Base-by-base conservation (phyloP, 2,113 vertebrate species). In the Triplophysa rosa region DNA sequence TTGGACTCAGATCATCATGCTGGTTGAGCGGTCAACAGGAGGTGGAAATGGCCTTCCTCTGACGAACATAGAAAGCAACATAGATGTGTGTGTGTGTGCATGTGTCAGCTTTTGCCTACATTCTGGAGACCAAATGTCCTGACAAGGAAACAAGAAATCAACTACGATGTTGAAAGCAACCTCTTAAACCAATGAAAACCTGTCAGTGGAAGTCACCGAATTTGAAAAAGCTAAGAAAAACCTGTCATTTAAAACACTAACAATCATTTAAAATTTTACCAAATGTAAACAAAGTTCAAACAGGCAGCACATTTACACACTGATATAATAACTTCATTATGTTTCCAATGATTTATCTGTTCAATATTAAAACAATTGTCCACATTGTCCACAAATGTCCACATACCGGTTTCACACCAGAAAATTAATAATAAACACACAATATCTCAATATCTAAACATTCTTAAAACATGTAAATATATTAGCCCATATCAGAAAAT, bases 1-100 rank as follows among this genome's bases (percentile, higher is more conserved):
- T 92, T 89, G 83, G 87, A 85, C 85, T 86, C 74, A 89, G 90
- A 93, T 90, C 90, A 88, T 90, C 86, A 86, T 83, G 84, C 89
- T 86, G 87, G 86, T 88, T 82, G 13, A 80, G 80, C 77, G 80
- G 89, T 86, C 84, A 65, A 70, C 76, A 86, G 88, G 89, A 89
- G 90, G 88, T 72, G 75, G 81, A 88, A 84, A 83, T 45, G 29
- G 23, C 72, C 67, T 76, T 67, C 61, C 42, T 77, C 65, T 67
- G 47, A 71, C 40, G 56, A 69, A 71, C 26, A 26, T 37, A 59
- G 14, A 58, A 26, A 67, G 37, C 68, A 66, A 71, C 73, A 81
- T 68, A 72, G 81, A 82, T 47, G n/a, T 23, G n/a, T 24, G 65
- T 67, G 19, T 67, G 49, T 19, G 47, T 33, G 3, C n/a, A n/a